Conservation (phyloP, 1,140 invertebrate species). For the Diachasmimorpha longicaudata region DNA sequence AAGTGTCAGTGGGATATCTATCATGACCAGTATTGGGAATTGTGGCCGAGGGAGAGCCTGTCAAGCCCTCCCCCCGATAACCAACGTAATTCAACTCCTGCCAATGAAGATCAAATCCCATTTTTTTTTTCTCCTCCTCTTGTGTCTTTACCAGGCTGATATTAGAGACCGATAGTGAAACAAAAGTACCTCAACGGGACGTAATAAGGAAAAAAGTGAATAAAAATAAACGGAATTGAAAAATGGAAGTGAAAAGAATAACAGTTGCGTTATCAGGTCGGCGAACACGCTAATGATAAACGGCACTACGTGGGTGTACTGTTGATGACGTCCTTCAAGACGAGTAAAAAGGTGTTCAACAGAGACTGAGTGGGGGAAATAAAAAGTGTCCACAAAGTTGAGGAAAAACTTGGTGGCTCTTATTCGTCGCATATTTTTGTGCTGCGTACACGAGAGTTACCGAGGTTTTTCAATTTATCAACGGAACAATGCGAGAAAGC, state of each 20-base stretch:
- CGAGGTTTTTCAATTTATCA: too few species aligned
- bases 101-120: slow-evolving; percentile 3
- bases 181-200: background rate
- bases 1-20: slow-evolving; percentile 8
- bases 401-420: background rate
- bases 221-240: background rate
- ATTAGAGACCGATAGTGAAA: background rate
- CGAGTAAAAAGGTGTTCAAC: slow-evolving; percentile 7
- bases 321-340: slow-evolving; percentile 11
- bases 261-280: slow-evolving; percentile 7
- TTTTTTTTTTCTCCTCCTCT: background rate
- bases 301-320: background rate
- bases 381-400: background rate
- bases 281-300: slow-evolving; percentile 22
- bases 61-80: background rate
- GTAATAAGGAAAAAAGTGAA: background rate
- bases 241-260: background rate
- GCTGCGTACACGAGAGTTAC: background rate
- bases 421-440: background rate
- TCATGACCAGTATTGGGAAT: slow-evolving; percentile 19
- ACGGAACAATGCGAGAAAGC: too few species aligned
- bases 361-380: background rate
- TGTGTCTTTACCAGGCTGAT: background rate
- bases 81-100: slow-evolving; percentile 3
- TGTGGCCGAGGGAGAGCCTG: slow-evolving; percentile 10